Evolutionary conservation across 35 echinoderm and acorn worm genomes (phyloP), one percentile per base, ranked within the genome.

Genomic region (Nesometra sesokonis): DNA sequence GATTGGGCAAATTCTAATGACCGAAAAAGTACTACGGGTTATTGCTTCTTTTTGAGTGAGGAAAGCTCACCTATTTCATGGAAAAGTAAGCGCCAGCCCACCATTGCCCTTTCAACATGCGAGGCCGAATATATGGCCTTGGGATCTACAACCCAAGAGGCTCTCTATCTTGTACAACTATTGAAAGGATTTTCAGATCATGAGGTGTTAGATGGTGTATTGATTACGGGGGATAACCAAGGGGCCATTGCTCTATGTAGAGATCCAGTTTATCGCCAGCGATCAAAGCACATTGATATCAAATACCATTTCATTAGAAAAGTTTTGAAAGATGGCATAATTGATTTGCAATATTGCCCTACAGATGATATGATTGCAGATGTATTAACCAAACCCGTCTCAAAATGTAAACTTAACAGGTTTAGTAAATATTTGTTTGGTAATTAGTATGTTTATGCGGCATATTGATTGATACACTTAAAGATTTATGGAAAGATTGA

Each of bases 271-370:
- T 40, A 36, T 37, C 79, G 43, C 0, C 78, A 88, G 30, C 80
- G 30, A 31, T 82, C 86, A 13, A 88, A 88, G 21, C 87, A 88
- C 81, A 83, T 88, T 67, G 87, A 88, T 52, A 82, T 33, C 34
- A 81, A 57, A 39, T 82, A 82, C 21, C 87, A 88, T 32, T 88
- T 88, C 32, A 82, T 82, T 29, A 38, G 79, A 31, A 81, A 29
- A 46, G n/a, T 43, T 0, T 52, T 88, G 27, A 88, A 81, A 0
- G 78, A 81, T 23, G 37, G 77, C 19, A 81, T 80, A 81, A 81
- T 88, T 46, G 78, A 17, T 47, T 5, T 81, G 1, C 32, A 46
- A 33, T 81, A 88, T 88, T 88, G 35, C 27, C 77, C 86, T 13
- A 88, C 86, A 88, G 86, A 88, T 15, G 13, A 35, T n/a, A 82